These are phyloP conservation scores for Gobio gobio DNA, from an alignment of 2,113 vertebrate species.

Conservation along the genomic window DNA sequence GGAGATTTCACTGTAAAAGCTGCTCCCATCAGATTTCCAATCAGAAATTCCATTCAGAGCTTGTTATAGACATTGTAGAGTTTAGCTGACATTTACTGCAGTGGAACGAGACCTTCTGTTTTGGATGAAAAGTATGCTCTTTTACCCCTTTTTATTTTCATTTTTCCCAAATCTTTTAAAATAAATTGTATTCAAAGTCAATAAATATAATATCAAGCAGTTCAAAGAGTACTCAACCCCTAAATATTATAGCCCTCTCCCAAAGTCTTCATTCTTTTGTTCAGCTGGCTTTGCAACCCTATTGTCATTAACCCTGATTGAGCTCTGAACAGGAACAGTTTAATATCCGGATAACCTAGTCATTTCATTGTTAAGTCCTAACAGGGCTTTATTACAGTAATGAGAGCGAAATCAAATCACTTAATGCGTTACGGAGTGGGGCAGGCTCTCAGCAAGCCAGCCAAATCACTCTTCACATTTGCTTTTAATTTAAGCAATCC, in stretches of 20 bases:
- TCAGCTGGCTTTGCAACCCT: constrained; percentile 17
- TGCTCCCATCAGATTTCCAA: constrained; percentile 85
- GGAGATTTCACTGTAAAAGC: constrained; percentile 77
- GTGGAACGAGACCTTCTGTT: neutral
- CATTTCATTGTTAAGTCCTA: constrained; percentile 72
- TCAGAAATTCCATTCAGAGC: constrained; percentile 77
- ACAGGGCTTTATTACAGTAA: constrained; percentile 72
- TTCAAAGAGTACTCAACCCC: neutral
- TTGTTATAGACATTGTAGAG: constrained; percentile 72
- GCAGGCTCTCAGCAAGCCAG: constrained; percentile 62
- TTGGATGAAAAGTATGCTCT: neutral
- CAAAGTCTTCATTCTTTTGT: constrained; percentile 26
- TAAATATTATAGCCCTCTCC: neutral
- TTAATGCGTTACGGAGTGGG: constrained; percentile 75
- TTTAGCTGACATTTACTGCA: neutral
- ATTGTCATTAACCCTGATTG: constrained; percentile 32
- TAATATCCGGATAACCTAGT: constrained; percentile 74
- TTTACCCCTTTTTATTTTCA: neutral
- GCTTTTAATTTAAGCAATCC: constrained; percentile 68
- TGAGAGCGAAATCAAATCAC: constrained; percentile 74
- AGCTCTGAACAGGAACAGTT: constrained; percentile 49
- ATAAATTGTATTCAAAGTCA: neutral
- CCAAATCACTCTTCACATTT: constrained; percentile 77
- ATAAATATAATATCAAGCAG: neutral
- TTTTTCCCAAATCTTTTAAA: neutral